These are phyloP conservation scores for cat (Felis catus) DNA, from an alignment of 2,113 vertebrate species.

Conservation along the genomic window DNA sequence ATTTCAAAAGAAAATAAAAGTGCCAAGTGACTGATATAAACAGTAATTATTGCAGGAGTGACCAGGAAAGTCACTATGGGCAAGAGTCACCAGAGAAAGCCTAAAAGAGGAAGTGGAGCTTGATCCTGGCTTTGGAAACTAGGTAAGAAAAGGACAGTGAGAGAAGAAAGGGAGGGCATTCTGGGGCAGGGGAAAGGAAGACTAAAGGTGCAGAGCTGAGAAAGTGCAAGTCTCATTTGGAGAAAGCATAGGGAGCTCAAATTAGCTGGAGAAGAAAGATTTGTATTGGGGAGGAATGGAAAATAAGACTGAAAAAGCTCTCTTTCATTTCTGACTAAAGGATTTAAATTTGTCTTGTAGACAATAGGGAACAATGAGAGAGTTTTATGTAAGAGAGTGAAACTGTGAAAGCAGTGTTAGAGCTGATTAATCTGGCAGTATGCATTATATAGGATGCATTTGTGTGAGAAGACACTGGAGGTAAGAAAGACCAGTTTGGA, in stretches of 20 bases:
- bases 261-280: neutral
- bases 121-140: slow-evolving; percentile 18
- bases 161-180: neutral
- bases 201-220: slow-evolving; percentile 3
- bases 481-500: slow-evolving; percentile 9
- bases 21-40: neutral
- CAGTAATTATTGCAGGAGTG: neutral
- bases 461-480: neutral
- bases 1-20: slow-evolving; percentile 45
- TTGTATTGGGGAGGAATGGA: neutral
- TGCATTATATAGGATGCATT: neutral
- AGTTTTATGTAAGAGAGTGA: neutral
- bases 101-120: slow-evolving; percentile 7
- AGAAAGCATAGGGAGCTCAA: neutral
- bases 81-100: neutral
- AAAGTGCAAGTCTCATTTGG: neutral
- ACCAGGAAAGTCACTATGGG: neutral
- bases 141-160: neutral
- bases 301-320: slow-evolving; percentile 25
- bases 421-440: neutral
- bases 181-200: neutral
- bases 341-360: slow-evolving; percentile 30
- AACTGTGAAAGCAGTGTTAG: neutral
- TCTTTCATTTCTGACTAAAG: slow-evolving; percentile 47
- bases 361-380: neutral